Evolutionary conservation across 1,140 invertebrate species (phyloP), one percentile per base, ranked within the genome.

Genomic region (Penaeus vannamei): DNA sequence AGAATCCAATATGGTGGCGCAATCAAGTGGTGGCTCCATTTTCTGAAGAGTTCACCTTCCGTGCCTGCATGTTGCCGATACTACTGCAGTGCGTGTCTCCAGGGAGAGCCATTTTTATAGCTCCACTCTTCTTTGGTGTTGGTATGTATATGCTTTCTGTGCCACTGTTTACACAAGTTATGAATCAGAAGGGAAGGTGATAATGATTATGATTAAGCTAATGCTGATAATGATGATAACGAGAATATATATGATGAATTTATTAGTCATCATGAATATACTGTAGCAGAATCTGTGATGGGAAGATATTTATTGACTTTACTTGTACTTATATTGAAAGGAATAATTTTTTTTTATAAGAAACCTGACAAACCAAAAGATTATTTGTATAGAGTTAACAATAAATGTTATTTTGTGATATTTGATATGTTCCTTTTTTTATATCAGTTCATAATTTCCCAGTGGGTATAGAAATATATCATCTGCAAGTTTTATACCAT

Each of bases 1-100:
- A 94, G 91, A 96, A 96, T 92, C 94, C 97, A 83, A 95, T 97
- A 29, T 98, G 97, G 97, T 94, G 98, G 91, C 94, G 98, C 91
- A 98, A 98, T 93, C 96, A 97, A 93, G 93, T 99, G 61, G 96
- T 98, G 91, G 98, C 98, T 20, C 98, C 98, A 20, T 92, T 99
- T 53, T 97, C 97, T 87, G 98, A 99, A 94, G 98, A 99, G 93
- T 98, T 98, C 94, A 97, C 97, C 8, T 98, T 98, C 93, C 94
- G 98, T 91, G 97, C 97, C 0, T 99, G 98, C 92, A 98, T 99
- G 97, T 94, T 99, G 92, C 97, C 98, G 42, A 93, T 98, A 26
- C 93, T 99, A 20, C 93, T 98, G 87, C 96, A 98, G 92, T 97
- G 96, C 92, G 96, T 98, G 91, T 93, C 94, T n/a, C 96, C 96